phyloP scores from a whole-genome alignment of 2,888 invertebrate species.

The Branchellion lobata region DNA sequence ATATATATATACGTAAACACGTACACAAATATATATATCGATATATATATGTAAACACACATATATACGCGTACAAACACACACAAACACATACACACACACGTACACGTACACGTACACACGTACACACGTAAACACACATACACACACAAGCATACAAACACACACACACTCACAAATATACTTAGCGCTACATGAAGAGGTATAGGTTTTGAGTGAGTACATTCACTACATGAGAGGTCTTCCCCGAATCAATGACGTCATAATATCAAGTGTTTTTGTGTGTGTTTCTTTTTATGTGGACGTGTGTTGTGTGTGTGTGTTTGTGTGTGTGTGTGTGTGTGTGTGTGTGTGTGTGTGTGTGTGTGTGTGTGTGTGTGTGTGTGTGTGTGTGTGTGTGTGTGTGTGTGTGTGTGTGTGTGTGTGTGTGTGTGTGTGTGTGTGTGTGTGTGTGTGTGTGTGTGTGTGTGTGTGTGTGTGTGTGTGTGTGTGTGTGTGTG shows the following conservation, averaged over 20 bases:
- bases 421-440: constrained; percentile 10
- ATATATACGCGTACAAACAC: too few species aligned
- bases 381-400: background rate
- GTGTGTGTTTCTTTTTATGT: background rate
- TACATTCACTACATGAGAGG: too few species aligned
- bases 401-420: constrained; percentile 11
- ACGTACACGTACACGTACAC: background rate
- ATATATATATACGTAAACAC: background rate
- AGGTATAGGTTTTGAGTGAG: background rate
- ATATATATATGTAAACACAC: too few species aligned
- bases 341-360: constrained; percentile 38
- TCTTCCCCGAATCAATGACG: too few species aligned
- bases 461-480: constrained; percentile 11
- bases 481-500: constrained; percentile 6
- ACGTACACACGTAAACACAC: background rate
- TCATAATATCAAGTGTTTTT: too few species aligned
- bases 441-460: constrained; percentile 6
- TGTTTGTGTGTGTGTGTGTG: constrained; percentile 10
- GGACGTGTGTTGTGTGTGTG: background rate
- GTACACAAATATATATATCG: too few species aligned
- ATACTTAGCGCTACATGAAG: background rate
- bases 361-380: constrained; percentile 2
- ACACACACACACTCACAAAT: background rate
- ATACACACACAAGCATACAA: background rate
- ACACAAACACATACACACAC: background rate